A percentile compares a stretch with the other conserved stretches of the same genome.
These are phyloP conservation scores for Homarus gammarus DNA, from an alignment of 2,888 invertebrate species.

Conservation along the genomic window DNA sequence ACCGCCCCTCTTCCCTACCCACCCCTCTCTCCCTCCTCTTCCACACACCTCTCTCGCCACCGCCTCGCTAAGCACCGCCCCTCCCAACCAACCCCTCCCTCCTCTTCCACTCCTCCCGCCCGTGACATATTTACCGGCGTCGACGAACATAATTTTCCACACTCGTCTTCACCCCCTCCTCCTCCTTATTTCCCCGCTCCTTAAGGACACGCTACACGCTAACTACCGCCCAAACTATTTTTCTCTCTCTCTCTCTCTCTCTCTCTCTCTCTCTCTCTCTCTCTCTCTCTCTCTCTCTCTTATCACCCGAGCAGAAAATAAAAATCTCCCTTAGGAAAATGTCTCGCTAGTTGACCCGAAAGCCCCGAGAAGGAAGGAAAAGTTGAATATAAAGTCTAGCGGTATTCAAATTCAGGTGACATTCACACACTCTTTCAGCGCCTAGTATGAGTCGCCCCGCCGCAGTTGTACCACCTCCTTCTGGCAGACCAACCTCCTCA, in stretches of 20 bases:
- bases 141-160: background rate
- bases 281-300: too few species aligned
- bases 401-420: constrained; percentile 22
- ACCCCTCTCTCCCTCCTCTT: too few species aligned
- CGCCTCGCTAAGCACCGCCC: too few species aligned
- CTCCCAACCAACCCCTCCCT: too few species aligned
- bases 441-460: background rate
- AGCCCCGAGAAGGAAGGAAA: constrained; percentile 14
- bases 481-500: background rate
- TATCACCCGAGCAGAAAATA: constrained; percentile 18
- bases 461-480: background rate
- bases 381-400: constrained; percentile 36
- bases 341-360: constrained; percentile 25
- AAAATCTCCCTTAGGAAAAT: constrained; percentile 22
- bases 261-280: too few species aligned
- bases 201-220: constrained; percentile 1
- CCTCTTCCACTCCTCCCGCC: background rate
- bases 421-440: constrained; percentile 4
- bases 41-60: too few species aligned
- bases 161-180: background rate
- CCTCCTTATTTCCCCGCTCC: too few species aligned
- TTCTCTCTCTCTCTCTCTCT: too few species aligned
- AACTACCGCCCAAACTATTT: constrained; percentile 44
- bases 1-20: too few species aligned
- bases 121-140: constrained; percentile 4